Evolutionary conservation across 2,888 invertebrate species (phyloP).

Genomic region (Mycalesis mineus): DNA sequence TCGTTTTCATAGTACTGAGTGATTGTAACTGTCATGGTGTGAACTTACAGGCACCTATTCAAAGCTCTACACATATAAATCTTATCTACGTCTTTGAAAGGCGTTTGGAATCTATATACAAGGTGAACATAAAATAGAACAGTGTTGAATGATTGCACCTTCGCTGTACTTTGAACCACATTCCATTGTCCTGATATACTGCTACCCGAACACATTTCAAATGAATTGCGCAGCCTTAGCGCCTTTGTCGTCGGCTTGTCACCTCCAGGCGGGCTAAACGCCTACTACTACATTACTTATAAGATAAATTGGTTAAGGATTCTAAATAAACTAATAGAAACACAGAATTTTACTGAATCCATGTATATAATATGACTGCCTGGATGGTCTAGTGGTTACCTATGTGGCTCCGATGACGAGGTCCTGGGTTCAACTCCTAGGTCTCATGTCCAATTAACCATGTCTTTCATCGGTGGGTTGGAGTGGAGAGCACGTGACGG

Average conservation of each 20-base stretch:
- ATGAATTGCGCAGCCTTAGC: conserved; percentile 7
- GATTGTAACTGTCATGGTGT: background rate
- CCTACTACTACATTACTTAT: background rate
- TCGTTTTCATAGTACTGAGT: background rate
- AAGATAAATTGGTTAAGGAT: no score
- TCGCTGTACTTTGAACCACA: conserved; percentile 1
- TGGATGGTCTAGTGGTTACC: no score
- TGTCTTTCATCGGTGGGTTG: no score
- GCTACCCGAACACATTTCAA: conserved; percentile 10
- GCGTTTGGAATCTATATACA: background rate
- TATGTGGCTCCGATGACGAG: no score
- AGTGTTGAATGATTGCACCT: background rate
- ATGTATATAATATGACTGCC: no score
- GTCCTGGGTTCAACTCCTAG: no score
- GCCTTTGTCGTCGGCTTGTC: conserved; percentile 14
- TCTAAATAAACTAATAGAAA: no score
- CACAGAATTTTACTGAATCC: no score
- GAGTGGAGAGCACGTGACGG: no score
- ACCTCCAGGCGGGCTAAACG: background rate
- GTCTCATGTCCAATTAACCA: no score
- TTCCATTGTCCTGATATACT: background rate
- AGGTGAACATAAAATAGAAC: conserved; percentile 5
- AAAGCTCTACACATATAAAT: background rate
- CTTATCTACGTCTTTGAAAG: background rate
- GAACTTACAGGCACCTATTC: background rate